Evolutionary conservation across 2,888 invertebrate genomes (phyloP).

Genomic region (Liopterus haemorrhoidalis): DNA sequence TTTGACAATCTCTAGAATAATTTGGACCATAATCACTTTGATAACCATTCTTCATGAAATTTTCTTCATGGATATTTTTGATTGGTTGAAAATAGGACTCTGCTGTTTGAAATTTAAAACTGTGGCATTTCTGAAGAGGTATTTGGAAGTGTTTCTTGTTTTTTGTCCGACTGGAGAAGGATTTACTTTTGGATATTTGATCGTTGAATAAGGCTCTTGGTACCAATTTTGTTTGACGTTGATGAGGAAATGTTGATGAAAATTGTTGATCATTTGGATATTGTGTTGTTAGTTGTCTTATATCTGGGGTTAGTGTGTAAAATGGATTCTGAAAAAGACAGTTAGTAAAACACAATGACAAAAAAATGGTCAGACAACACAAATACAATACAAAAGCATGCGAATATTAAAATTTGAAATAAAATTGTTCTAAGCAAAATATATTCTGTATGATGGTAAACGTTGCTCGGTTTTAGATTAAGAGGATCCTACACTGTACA

Average conservation of each 20-base stretch:
- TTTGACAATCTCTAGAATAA: slow-evolving; percentile 28
- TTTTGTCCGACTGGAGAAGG: slow-evolving; percentile 43
- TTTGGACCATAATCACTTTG: slow-evolving; percentile 40
- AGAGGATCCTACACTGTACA: not conserved
- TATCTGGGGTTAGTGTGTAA: slow-evolving; percentile 45
- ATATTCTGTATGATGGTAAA: not conserved
- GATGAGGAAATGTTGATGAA: slow-evolving; percentile 53
- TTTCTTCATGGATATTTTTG: slow-evolving; percentile 53
- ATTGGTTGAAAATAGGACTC: slow-evolving; percentile 61
- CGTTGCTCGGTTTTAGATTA: not conserved
- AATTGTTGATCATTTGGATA: slow-evolving; percentile 40
- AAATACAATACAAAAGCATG: no score
- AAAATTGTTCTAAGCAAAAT: no score
- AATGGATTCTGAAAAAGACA: slow-evolving; percentile 45
- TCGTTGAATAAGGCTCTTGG: slow-evolving; percentile 44
- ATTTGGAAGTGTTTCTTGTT: slow-evolving; percentile 60
- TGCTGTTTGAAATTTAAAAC: slow-evolving; percentile 50
- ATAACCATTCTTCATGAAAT: slow-evolving; percentile 45
- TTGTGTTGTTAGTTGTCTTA: slow-evolving; percentile 57
- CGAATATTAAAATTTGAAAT: no score
- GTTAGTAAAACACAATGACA: no score
- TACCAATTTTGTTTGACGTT: slow-evolving; percentile 48
- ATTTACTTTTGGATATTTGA: slow-evolving; percentile 43
- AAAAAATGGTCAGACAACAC: no score
- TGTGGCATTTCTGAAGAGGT: slow-evolving; percentile 59